phyloP scores from a whole-genome alignment of 2,113 vertebrate genomes.

The Sminthopsis crassicaudata region DNA sequence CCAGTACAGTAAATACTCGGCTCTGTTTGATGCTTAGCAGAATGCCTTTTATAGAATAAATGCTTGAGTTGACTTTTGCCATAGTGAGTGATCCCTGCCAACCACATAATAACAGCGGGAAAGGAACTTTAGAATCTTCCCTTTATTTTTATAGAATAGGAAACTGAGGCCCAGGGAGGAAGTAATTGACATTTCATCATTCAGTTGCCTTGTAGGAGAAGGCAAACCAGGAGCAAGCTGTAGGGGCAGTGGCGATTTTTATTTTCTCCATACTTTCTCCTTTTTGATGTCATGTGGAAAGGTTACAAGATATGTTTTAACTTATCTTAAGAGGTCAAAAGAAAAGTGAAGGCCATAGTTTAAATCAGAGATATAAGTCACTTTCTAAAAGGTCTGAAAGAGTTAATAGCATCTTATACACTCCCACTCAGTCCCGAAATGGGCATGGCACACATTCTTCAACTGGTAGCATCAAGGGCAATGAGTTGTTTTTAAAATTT shows the following conservation, averaged over 20 bases:
- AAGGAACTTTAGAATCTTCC: neutral
- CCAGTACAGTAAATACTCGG: too few relatives aligned
- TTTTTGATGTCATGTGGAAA: neutral
- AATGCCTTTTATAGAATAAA: too few relatives aligned
- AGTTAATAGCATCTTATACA: neutral
- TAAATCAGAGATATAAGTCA: neutral
- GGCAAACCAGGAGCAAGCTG: neutral
- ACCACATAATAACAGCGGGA: too few relatives aligned
- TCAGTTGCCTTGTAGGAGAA: neutral
- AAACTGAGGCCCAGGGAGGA: neutral
- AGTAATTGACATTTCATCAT: neutral
- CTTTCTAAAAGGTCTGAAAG: neutral
- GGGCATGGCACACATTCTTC: neutral
- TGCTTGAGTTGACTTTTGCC: too few relatives aligned
- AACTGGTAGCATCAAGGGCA: neutral
- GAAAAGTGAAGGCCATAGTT: neutral
- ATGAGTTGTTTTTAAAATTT: neutral
- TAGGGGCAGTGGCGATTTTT: neutral
- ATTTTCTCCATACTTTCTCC: neutral
- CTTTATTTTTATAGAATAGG: neutral
- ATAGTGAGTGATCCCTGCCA: too few relatives aligned
- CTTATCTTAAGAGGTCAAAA: neutral
- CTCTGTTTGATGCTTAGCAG: too few relatives aligned
- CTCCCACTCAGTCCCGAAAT: too few relatives aligned
- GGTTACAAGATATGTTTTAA: neutral